Evolutionary conservation across 1,140 invertebrate genomes (phyloP).

Genomic region (Trichomalopsis sarcophagae): DNA sequence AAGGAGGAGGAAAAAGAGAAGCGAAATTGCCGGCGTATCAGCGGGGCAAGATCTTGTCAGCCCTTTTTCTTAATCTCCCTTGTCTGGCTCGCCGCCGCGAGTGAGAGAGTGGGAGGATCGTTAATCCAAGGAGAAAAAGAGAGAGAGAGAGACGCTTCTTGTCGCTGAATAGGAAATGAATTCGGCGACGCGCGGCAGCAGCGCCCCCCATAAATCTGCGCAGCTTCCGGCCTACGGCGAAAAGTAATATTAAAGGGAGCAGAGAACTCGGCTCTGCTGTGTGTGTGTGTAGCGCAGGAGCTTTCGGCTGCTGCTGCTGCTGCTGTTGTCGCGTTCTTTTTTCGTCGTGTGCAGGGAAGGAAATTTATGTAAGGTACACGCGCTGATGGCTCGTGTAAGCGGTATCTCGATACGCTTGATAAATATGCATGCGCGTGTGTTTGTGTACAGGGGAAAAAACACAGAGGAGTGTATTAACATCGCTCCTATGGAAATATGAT

Average conservation of each 20-base stretch:
- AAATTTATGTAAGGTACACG: slow-evolving; percentile 61
- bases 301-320: slow-evolving; percentile 44
- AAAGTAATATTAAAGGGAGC: slow-evolving; percentile 65
- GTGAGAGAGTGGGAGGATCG: slow-evolving; percentile 20
- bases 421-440: too few species aligned
- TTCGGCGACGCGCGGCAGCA: slow-evolving; percentile 56
- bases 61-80: slow-evolving; percentile 9
- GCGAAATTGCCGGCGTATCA: slow-evolving; percentile 34
- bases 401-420: background rate
- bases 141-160: slow-evolving; percentile 37
- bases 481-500: background rate
- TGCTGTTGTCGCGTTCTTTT: slow-evolving; percentile 53
- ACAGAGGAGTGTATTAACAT: background rate
- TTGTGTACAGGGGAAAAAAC: too few species aligned
- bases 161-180: slow-evolving; percentile 62
- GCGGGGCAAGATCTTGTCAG: slow-evolving; percentile 9
- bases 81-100: background rate
- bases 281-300: background rate
- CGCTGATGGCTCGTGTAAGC: background rate
- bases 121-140: slow-evolving; percentile 43
- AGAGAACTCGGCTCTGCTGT: slow-evolving; percentile 35
- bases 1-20: background rate
- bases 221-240: slow-evolving; percentile 63
- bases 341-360: slow-evolving; percentile 57
- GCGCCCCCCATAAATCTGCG: slow-evolving; percentile 64